phyloP scores from a whole-genome alignment of 2,113 vertebrate genomes.

The Actenoides hombroni region DNA sequence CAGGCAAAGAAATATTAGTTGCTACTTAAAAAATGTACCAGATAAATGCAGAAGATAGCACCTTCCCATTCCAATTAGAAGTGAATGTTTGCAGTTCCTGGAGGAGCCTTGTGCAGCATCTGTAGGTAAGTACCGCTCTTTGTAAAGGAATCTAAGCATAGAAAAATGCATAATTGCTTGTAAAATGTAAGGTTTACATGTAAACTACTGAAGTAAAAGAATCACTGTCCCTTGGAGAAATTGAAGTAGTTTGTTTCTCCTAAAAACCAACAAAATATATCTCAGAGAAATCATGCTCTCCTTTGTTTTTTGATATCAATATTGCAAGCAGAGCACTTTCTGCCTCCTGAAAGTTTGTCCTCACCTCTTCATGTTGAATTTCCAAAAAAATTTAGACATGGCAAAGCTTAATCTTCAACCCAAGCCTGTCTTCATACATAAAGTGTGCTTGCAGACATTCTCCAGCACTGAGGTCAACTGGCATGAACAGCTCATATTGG shows the following conservation, averaged over 20 bases:
- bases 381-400: too few species aligned
- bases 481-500: too few species aligned
- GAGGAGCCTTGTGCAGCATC: neutral
- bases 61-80: neutral
- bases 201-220: neutral
- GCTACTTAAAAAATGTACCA: neutral
- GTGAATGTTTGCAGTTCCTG: neutral
- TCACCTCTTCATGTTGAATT: too few species aligned
- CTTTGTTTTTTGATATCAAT: neutral
- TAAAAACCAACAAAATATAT: neutral
- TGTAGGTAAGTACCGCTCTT: neutral
- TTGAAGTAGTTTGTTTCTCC: neutral
- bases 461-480: too few species aligned
- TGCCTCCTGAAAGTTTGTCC: too few species aligned
- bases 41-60: slow-evolving; percentile 11
- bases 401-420: too few species aligned
- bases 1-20: slow-evolving; percentile 8
- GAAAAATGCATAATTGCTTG: neutral
- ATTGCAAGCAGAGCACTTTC: neutral
- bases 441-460: too few species aligned
- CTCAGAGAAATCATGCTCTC: neutral
- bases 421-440: too few species aligned
- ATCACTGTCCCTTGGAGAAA: neutral
- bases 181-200: neutral
- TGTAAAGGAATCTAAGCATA: neutral